These are phyloP conservation scores for Rhyacophila evoluta DNA, from an alignment of 2,888 invertebrate species.

Conservation along the genomic window DNA sequence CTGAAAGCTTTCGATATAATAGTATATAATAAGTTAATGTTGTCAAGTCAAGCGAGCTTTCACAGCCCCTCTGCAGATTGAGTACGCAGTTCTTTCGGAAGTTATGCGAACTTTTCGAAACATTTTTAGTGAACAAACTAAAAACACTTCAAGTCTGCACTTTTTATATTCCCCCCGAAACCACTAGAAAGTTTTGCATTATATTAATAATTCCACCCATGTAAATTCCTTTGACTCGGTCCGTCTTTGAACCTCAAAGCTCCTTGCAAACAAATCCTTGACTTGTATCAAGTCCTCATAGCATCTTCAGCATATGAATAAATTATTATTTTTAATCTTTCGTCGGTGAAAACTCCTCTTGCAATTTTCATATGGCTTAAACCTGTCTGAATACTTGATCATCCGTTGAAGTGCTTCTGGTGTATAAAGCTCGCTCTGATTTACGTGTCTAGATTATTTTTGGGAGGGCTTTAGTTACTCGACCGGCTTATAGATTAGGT, in stretches of 20 bases:
- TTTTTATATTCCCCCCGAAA: background rate
- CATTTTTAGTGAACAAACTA: background rate
- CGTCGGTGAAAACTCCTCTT: background rate
- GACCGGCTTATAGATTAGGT: background rate
- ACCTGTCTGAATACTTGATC: slow-evolving; percentile 18
- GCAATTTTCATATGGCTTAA: slow-evolving; percentile 7
- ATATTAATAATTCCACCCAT: slow-evolving; percentile 2
- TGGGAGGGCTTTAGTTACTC: background rate
- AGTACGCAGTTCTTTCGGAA: background rate
- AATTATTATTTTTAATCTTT: slow-evolving; percentile 17
- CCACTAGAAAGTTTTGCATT: background rate
- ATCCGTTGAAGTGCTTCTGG: background rate
- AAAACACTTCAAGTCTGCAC: background rate
- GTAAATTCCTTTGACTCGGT: slow-evolving; percentile 10
- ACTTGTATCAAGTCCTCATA: background rate
- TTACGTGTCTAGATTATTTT: slow-evolving; percentile 19
- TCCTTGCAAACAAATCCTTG: background rate
- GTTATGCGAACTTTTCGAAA: background rate
- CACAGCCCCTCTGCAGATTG: background rate
- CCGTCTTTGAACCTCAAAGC: slow-evolving; percentile 7
- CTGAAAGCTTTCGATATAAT: too few relatives aligned
- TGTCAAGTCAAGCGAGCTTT: too few relatives aligned
- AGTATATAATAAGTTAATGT: too few relatives aligned
- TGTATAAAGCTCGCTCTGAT: background rate
- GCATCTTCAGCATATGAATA: background rate